These are phyloP conservation scores for Poecilia picta DNA, from an alignment of 2,797 vertebrate species.

Conservation along the genomic window DNA sequence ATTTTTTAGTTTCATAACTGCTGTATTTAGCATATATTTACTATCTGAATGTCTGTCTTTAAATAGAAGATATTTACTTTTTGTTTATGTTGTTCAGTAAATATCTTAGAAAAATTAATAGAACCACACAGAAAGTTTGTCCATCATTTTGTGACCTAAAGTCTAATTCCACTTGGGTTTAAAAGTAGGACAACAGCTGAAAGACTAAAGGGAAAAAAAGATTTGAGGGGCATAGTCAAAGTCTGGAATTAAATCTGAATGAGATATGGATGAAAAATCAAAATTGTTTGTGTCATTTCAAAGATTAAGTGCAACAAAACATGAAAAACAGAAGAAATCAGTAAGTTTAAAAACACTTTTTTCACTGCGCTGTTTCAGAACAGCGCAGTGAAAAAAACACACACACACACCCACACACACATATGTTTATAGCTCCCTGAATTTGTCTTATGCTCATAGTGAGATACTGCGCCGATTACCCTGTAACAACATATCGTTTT, in stretches of 20 bases:
- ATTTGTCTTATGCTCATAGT: conserved; percentile 44
- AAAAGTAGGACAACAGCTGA: not conserved
- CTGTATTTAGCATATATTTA: not conserved
- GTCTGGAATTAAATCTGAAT: not conserved
- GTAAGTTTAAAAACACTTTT: not conserved
- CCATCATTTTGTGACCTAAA: not conserved
- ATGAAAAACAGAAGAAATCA: not conserved
- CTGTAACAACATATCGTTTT: conserved; percentile 33
- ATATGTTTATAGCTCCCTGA: conserved; percentile 24
- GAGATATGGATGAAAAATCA: no score
- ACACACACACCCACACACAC: not conserved
- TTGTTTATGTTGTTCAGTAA: not conserved
- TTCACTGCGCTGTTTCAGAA: not conserved
- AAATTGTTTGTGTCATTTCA: not conserved
- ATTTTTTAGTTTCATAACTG: not conserved
- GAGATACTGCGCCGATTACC: conserved; percentile 35
- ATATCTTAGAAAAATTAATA: not conserved
- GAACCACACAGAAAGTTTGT: not conserved
- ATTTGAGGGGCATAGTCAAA: not conserved
- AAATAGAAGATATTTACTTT: not conserved
- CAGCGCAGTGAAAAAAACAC: no score
- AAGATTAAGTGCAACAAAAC: not conserved
- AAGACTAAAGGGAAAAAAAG: not conserved
- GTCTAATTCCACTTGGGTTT: not conserved
- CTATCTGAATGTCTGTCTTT: not conserved